These are phyloP conservation scores for Scalopus aquaticus DNA, from an alignment of 2,113 vertebrate genomes.

Conservation along the genomic window DNA sequence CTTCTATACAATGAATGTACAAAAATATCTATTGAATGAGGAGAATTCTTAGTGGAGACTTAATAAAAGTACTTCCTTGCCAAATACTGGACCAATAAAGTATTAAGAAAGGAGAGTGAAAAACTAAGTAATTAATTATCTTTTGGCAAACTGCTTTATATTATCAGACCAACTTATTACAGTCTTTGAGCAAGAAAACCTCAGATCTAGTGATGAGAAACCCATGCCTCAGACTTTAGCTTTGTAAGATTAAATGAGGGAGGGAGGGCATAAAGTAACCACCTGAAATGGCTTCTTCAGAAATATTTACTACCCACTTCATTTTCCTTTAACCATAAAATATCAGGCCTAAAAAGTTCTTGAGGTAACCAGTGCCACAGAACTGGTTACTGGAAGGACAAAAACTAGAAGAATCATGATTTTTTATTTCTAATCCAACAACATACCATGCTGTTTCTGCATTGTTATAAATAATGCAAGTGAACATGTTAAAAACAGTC, in stretches of 20 bases:
- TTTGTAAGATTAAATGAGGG: neutral
- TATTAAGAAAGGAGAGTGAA: neutral
- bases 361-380: neutral
- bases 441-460: neutral
- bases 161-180: neutral
- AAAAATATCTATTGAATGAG: neutral
- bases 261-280: neutral
- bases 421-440: neutral
- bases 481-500: neutral
- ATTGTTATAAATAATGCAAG: neutral
- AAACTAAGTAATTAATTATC: neutral
- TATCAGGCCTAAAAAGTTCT: neutral
- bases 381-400: neutral
- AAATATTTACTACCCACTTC: neutral
- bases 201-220: neutral
- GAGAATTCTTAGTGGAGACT: constrained; percentile 7
- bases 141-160: neutral
- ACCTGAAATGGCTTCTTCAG: neutral
- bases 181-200: neutral
- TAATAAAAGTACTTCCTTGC: neutral
- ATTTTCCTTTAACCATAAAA: neutral
- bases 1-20: neutral
- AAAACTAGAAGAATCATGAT: neutral
- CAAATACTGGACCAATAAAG: neutral
- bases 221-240: neutral